Percentiles rank a stretch among this genome's conserved stretches.
Conservation (phyloP, 92 coral and sea anemone species). For the Chrysogorgia sp. region DNA sequence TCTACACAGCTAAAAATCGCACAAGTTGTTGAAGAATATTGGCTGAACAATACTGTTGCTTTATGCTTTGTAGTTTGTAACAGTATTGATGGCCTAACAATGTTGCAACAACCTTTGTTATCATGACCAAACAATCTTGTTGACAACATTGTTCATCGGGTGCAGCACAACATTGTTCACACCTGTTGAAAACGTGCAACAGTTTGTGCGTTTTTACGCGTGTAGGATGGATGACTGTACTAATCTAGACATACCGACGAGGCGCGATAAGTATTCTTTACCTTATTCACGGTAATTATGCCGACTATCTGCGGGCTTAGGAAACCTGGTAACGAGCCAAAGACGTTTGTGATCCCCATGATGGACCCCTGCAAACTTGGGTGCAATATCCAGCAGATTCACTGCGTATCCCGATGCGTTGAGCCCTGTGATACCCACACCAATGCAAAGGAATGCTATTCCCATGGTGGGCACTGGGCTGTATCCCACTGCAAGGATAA, state of each 20-base stretch:
- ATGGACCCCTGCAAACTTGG: conserved; percentile 98
- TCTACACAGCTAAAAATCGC: no score
- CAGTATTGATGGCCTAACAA: no score
- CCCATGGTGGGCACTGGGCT: conserved; percentile 73
- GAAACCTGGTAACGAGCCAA: conserved; percentile 97
- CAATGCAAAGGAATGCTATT: conserved; percentile 85
- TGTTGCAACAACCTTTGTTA: no score
- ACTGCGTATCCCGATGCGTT: conserved; percentile 99
- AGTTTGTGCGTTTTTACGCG: no score
- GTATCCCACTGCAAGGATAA: conserved; percentile 87
- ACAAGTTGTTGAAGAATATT: no score
- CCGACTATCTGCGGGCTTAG: conserved; percentile 99
- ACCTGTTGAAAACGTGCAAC: no score
- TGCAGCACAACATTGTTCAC: no score
- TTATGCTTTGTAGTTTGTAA: no score
- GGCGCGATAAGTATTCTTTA: conserved; percentile 5
- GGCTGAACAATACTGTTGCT: no score
- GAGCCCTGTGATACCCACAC: conserved; percentile 97
- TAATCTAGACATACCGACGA: not conserved
- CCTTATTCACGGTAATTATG: conserved; percentile 95
- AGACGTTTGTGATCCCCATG: conserved; percentile 98
- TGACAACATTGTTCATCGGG: no score
- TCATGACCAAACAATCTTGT: no score
- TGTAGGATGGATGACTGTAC: not conserved
- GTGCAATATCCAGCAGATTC: conserved; percentile 98